Conservation (phyloP, 2,113 vertebrate genomes). For the Carassius gibelio region DNA sequence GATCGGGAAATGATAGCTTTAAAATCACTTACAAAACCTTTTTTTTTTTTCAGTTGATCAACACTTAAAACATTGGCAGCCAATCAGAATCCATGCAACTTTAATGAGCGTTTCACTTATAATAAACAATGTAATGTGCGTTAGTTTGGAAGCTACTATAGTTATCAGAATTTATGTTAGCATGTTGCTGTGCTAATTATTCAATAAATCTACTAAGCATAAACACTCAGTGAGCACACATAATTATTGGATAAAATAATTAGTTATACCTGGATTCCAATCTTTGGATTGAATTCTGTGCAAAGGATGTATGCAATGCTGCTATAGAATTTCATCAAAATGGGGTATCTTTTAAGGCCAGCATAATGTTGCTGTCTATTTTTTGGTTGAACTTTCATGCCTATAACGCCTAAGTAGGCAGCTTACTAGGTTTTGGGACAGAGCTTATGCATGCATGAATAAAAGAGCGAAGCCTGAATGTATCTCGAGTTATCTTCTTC, state of each 20-base stretch:
- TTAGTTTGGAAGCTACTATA: too few relatives aligned
- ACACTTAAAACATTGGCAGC: background rate
- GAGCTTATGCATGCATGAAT: background rate
- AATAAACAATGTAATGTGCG: too few relatives aligned
- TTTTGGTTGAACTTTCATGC: background rate
- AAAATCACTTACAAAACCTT: background rate
- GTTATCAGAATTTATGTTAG: too few relatives aligned
- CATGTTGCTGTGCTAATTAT: too few relatives aligned
- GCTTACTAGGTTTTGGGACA: background rate
- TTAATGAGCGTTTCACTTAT: background rate
- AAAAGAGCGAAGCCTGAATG: background rate
- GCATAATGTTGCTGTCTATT: background rate
- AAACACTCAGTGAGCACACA: background rate
- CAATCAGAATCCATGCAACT: background rate
- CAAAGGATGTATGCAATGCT: too few relatives aligned
- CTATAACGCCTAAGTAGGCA: background rate
- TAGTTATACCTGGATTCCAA: background rate
- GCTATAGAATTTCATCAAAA: too few relatives aligned
- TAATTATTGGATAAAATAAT: background rate
- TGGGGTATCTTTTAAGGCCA: background rate
- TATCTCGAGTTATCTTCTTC: slow-evolving; percentile 1
- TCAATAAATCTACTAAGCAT: background rate
- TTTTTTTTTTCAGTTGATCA: too few relatives aligned
- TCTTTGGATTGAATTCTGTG: too few relatives aligned
- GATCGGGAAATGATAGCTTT: background rate